Conservation (phyloP, 1,140 invertebrate species). For the Colletes gigas region DNA sequence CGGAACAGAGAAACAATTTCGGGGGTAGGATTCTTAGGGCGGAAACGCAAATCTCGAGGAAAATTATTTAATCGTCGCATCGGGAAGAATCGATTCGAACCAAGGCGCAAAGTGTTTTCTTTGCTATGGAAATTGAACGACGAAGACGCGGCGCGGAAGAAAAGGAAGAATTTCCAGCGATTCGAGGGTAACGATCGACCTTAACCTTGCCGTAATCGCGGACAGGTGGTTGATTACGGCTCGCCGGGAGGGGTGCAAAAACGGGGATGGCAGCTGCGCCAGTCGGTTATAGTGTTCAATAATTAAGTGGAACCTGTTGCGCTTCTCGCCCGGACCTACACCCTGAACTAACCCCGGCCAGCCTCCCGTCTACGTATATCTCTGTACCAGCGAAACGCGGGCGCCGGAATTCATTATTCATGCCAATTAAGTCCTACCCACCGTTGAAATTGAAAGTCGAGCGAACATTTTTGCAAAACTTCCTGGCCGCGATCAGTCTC, state of each 20-base stretch:
- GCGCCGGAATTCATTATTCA: constrained; percentile 72
- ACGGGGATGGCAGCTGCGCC: constrained; percentile 62
- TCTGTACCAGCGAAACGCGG: constrained; percentile 22
- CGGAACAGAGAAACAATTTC: background rate
- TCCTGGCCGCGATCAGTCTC: background rate
- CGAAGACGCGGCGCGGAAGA: background rate
- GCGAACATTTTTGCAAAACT: background rate
- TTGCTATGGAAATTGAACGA: constrained; percentile 15
- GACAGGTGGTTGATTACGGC: constrained; percentile 70
- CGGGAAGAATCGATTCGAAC: background rate
- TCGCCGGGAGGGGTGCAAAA: constrained; percentile 59
- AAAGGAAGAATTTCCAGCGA: constrained; percentile 15
- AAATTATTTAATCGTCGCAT: too few relatives aligned
- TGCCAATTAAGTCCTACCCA: constrained; percentile 70
- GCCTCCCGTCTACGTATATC: constrained; percentile 37
- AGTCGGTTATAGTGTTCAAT: constrained; percentile 77
- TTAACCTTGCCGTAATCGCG: constrained; percentile 64
- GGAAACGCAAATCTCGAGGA: too few relatives aligned
- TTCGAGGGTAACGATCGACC: constrained; percentile 50
- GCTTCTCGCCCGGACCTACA: constrained; percentile 71
- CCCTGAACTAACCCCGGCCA: constrained; percentile 59
- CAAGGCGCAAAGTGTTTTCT: background rate
- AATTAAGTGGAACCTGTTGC: constrained; percentile 81
- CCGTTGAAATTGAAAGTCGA: constrained; percentile 5
- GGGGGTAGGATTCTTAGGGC: background rate